Percentiles rank a stretch among this genome's conserved stretches.
Conservation (phyloP, 2,113 vertebrate genomes). For the Siphamia tubifer region DNA sequence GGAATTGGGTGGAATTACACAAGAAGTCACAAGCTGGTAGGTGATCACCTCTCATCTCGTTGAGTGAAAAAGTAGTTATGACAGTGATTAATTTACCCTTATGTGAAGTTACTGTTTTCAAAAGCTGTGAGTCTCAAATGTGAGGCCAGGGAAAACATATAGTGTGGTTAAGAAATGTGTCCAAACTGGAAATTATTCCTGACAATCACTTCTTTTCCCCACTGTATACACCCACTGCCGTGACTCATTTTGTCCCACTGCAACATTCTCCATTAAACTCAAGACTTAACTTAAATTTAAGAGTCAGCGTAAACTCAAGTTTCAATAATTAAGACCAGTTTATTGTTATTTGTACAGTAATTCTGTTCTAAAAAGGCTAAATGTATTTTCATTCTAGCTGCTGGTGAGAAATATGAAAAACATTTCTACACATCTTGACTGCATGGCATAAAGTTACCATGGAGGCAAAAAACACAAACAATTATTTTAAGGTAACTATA, state of each 20-base stretch:
- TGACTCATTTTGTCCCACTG: constrained; percentile 56
- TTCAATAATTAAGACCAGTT: no score
- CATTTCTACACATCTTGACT: constrained; percentile 40
- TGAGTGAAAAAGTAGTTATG: neutral
- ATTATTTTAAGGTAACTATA: constrained; percentile 57
- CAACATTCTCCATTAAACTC: neutral
- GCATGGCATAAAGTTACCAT: constrained; percentile 48
- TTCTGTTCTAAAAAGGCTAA: neutral
- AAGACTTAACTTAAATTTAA: neutral
- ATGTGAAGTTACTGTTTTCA: neutral
- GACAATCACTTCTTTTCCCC: neutral
- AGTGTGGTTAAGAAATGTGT: constrained; percentile 26
- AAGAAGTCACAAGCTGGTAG: constrained; percentile 56
- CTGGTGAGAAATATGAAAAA: constrained; percentile 45
- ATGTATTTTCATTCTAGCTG: constrained; percentile 43
- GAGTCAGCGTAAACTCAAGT: no score
- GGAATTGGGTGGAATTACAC: constrained; percentile 41
- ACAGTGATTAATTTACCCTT: neutral
- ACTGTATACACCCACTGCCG: neutral
- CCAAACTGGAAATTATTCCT: constrained; percentile 26
- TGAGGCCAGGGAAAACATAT: constrained; percentile 41
- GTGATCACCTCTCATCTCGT: neutral
- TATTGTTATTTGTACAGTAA: no score
- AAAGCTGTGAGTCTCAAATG: neutral
- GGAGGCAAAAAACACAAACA: constrained; percentile 56